Evolutionary conservation across 2,888 invertebrate genomes (phyloP), one percentile per base, ranked within the genome.

Genomic region (Odontomyia ornata): DNA sequence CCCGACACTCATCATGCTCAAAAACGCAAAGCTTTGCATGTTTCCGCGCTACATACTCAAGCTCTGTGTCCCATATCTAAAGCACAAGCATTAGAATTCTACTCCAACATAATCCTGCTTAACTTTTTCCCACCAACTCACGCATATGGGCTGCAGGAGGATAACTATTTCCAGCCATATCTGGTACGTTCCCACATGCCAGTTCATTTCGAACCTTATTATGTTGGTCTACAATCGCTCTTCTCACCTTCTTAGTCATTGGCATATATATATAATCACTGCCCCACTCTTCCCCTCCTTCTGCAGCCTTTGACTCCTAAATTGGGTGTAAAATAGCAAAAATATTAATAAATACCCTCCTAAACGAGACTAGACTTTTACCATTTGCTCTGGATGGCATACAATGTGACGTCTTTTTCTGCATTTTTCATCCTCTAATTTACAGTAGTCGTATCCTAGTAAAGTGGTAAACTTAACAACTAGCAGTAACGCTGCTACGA

Each of bases 61-160:
- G 71, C 25, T 71, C 71, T 1, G 11, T 7, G 25, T 71, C 71
- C 71, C 71, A 71, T 27, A 27, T 47, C 71, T 71, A 65, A 69
- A 47, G 15, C n/a, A 5, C 15, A 4, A 36, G 36, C 9, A 36
- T 5, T 5, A 5, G 36, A 36, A 36, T 9, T 5, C 9, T 36
- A 5, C 36, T 3, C 3, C 3, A 36, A 36, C 9, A 36, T 36
- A 9, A n/a, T n/a, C n/a, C n/a, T 36, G 9, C 9, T 13, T 30
- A n/a, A 30, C 15, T 52, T 3, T 9, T 52, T 52, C 52, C 36
- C 57, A 73, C 73, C 57, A 73, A 56, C 23, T 73, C 73, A 21
- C 73, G 1, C 73, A 73, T 73, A 36, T 60, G 18, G 18, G 73
- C 73, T 18, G 73, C 73, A 28, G 73, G 43, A 15, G 57, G 60